Percentiles rank a stretch among this genome's conserved stretches.
phyloP scores from a whole-genome alignment of 2,888 invertebrate species.

The Agrochola circellaris region DNA sequence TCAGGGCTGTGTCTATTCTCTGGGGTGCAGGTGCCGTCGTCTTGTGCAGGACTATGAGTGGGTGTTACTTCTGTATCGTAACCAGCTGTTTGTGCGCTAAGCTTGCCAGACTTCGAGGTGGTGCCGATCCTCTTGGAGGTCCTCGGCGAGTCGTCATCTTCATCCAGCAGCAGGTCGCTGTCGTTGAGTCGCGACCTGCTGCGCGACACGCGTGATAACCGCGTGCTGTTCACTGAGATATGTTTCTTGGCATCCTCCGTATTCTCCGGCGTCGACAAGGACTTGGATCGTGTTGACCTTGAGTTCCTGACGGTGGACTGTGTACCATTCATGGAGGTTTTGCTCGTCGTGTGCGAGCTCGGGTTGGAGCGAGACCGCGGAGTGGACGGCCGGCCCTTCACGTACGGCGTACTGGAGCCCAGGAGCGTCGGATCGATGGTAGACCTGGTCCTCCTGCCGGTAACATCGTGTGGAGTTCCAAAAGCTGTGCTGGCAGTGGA shows the following conservation, averaged over 20 bases:
- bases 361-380: conserved; percentile 63
- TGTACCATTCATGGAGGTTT: conserved; percentile 40
- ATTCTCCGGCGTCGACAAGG: conserved; percentile 73
- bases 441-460: conserved; percentile 72
- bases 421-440: conserved; percentile 68
- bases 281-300: conserved; percentile 68
- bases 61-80: conserved; percentile 17
- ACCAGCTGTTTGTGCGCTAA: conserved; percentile 1
- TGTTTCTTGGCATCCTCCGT: conserved; percentile 73
- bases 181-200: conserved; percentile 79
- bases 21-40: conserved; percentile 77
- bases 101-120: conserved; percentile 44
- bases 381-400: conserved; percentile 47
- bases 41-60: conserved; percentile 29
- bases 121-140: conserved; percentile 69
- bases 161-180: conserved; percentile 73
- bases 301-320: conserved; percentile 54
- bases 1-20: conserved; percentile 77
- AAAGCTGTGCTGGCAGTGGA: conserved; percentile 70
- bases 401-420: conserved; percentile 80
- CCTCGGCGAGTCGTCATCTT: conserved; percentile 72
- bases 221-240: conserved; percentile 74
- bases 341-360: conserved; percentile 52
- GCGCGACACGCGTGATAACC: conserved; percentile 73
- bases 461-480: conserved; percentile 71